A percentile compares a stretch with the other conserved stretches of the same genome.
phyloP scores from a whole-genome alignment of 92 coral and sea anemone species.

The Micromussa lordhowensis region DNA sequence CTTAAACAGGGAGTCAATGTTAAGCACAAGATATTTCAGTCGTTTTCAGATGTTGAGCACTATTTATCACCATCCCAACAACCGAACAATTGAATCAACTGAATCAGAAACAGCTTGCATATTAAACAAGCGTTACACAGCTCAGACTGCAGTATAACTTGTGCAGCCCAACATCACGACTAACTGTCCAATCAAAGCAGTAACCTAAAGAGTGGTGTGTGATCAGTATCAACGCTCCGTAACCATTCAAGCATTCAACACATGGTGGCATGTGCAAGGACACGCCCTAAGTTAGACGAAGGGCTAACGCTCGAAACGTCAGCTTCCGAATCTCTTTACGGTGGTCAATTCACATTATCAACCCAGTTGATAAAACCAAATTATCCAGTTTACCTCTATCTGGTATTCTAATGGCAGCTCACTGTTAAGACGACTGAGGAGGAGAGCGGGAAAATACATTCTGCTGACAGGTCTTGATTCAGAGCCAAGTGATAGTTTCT shows the following conservation, averaged over 20 bases:
- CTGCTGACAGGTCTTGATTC: conserved; percentile 50
- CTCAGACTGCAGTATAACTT: neutral
- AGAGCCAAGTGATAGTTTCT: conserved; percentile 34
- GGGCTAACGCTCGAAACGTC: too few species aligned
- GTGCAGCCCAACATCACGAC: neutral
- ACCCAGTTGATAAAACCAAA: too few species aligned
- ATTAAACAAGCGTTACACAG: neutral
- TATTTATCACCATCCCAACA: too few species aligned
- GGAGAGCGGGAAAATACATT: conserved; percentile 67
- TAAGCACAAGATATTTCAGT: too few species aligned
- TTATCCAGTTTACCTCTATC: conserved; percentile 76
- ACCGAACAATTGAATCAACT: too few species aligned
- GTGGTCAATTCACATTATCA: too few species aligned
- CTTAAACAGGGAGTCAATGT: too few species aligned
- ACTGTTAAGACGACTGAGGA: conserved; percentile 68
- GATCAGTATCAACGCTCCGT: neutral
- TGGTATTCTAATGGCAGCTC: conserved; percentile 76
- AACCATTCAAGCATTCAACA: neutral
- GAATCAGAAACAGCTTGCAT: neutral
- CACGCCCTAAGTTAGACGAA: neutral
- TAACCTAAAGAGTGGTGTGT: neutral
- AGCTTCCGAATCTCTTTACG: too few species aligned
- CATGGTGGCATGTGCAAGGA: neutral
- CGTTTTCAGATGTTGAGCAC: too few species aligned
- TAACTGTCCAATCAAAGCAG: neutral